A percentile compares a stretch with the other conserved stretches of the same genome.
Evolutionary conservation across 2,888 invertebrate species (phyloP).

Genomic region (Pristionchus entomophagus): DNA sequence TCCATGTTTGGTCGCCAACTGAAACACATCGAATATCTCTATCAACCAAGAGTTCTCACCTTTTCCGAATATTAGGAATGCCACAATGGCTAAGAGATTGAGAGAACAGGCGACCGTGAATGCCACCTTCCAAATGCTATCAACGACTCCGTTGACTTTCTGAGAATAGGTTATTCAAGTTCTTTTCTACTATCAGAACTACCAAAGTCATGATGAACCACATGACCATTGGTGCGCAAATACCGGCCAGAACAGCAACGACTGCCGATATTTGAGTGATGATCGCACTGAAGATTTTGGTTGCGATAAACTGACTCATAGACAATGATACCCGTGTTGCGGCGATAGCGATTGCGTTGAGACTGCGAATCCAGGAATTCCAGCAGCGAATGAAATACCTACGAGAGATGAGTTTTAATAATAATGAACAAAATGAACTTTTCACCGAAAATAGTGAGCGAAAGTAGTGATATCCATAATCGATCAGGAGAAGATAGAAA

Average conservation of each 20-base stretch:
- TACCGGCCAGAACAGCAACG: neutral
- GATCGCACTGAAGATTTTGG: neutral
- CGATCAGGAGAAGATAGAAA: neutral
- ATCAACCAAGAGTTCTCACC: neutral
- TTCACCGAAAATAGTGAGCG: neutral
- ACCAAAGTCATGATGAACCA: neutral
- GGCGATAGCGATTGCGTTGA: neutral
- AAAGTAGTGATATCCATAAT: neutral
- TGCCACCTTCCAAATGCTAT: neutral
- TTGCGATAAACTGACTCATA: neutral
- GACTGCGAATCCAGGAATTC: neutral
- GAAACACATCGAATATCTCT: neutral
- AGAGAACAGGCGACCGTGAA: neutral
- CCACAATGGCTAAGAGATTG: neutral
- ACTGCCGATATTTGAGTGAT: constrained; percentile 6
- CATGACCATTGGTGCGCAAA: neutral
- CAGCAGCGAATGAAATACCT: neutral
- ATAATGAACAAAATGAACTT: neutral
- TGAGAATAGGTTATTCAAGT: neutral
- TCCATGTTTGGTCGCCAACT: neutral
- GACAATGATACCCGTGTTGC: neutral
- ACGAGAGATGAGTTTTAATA: too few relatives aligned
- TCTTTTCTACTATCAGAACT: neutral
- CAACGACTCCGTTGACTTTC: neutral
- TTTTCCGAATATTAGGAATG: neutral